Evolutionary conservation across 2,888 invertebrate genomes (phyloP), one percentile per base, ranked within the genome.

Genomic region (Rambutsinella grinnellia): DNA sequence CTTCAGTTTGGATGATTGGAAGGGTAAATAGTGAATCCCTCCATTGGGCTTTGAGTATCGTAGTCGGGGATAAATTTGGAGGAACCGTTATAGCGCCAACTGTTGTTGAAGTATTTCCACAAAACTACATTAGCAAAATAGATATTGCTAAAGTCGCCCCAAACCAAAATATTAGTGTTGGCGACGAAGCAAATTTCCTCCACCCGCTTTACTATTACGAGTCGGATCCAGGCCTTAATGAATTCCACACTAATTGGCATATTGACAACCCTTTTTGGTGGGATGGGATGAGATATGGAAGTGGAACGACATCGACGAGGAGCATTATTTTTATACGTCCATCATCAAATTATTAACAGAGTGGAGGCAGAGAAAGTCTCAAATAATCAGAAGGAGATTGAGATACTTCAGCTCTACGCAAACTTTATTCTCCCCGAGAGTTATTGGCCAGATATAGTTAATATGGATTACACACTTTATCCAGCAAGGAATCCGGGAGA

Each of bases 291-390:
- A 23, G 88, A 60, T 89, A 88, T 81, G 87, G 88, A 74, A 85
- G 89, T 66, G 85, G n/a, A 87, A 44, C 90, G 89, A 83, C 88
- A 90, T 83, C 88, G 88, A 78, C 90, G 91, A 82, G 92, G 92
- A 61, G 92, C 92, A 86, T 86, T 87, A 69, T 91, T 89, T 79
- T 90, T 90, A 85, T 90, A 89, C 87, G 88, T 89, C 85, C 90
- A 92, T 85, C 90, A 92, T 84, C 92, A 93, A 85, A 84, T 92
- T 15, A 84, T 93, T 92, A 10, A 15, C 23, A 82, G 85, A 21
- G 94, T 93, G 87, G 91, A 93, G 85, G 88, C 93, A 87, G 93
- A 93, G 85, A 91, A 93, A 85, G 87, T 93, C 65, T 90, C 92
- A 5, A 90, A 92, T 85, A 91, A 90, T 77, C 88, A 92, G 57